Base-by-base conservation (phyloP, 2,113 vertebrate species). In the Mionectes macconnelli region DNA sequence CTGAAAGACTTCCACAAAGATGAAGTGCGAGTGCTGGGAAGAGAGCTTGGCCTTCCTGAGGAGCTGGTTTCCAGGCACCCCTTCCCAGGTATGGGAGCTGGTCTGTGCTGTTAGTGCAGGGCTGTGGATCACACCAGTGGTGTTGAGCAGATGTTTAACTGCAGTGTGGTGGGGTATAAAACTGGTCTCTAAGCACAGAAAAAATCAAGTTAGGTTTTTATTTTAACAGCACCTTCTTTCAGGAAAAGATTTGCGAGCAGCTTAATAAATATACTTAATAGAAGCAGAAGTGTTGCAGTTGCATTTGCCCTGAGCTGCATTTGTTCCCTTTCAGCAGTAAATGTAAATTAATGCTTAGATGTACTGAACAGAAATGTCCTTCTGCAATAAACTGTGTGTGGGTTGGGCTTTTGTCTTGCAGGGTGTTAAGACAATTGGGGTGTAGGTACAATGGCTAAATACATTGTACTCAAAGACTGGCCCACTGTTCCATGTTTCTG, bases 1-100 rank as follows among this genome's bases (percentile, higher is more conserved):
- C 97, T 99, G 97, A 99, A 99, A 97, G 99, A 99, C 96, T 99
- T 99, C 72, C 99, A 99, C 97, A 99, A 99, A 96, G 99, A 99
- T 96, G 99, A 99, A 97, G 99, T 99, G 47, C 96, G 99, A 97
- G 98, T 99, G 49, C 97, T 99, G 60, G 99, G 99, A 20, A 98
- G 99, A 97, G 99, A 99, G 90, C 98, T 99, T 67, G 99, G 99
- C 42, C 98, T 99, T 88, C 99, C 99, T 47, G 99, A 99, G 70
- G 99, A 99, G 86, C 98, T 99, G 55, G 99, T 99, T 79, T 99
- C 98, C 21, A 98, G 99, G 92, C 99, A 99, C 95, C 99, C 99
- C 45, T 99, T 99, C 97, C 99, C 99, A 98, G 99, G 99, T 98
- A 95, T 50, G 82, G 49, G 12, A 10, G 16, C 14, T 60, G 67